Percentiles rank a stretch among this genome's conserved stretches.
These are phyloP conservation scores for Bombus vancouverensis DNA, from an alignment of 1,140 invertebrate species.

Conservation along the genomic window DNA sequence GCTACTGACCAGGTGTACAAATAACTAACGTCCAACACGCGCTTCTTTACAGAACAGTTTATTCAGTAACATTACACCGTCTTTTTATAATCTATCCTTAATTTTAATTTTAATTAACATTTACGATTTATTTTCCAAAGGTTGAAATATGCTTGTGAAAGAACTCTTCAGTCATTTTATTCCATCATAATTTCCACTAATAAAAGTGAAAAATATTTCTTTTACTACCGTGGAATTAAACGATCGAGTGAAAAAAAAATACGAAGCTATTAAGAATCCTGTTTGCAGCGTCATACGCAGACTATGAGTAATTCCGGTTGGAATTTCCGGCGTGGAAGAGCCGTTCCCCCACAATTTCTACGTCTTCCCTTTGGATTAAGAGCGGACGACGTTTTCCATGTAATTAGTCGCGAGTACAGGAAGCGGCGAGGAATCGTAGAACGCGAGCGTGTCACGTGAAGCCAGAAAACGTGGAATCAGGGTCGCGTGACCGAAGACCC, in stretches of 20 bases:
- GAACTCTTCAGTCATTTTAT: background rate
- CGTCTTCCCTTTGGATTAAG: constrained; percentile 25
- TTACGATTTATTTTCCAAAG: background rate
- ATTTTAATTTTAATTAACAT: background rate
- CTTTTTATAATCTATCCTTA: too few relatives aligned
- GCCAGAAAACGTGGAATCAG: constrained; percentile 30
- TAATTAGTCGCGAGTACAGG: constrained; percentile 19
- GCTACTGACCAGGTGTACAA: too few relatives aligned
- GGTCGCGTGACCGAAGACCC: constrained; percentile 38
- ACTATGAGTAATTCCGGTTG: constrained; percentile 8
- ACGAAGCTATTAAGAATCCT: background rate
- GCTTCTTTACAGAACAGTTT: background rate
- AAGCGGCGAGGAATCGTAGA: background rate
- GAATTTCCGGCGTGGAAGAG: constrained; percentile 21
- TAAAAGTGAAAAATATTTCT: background rate
- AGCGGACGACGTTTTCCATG: constrained; percentile 14
- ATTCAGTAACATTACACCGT: background rate
- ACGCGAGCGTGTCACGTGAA: background rate
- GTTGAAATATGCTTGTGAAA: background rate
- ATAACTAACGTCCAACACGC: too few relatives aligned
- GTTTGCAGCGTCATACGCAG: background rate
- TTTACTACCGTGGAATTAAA: background rate
- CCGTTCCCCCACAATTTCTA: constrained; percentile 12
- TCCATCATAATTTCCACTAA: background rate
- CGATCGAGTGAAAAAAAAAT: background rate